A percentile compares a stretch with the other conserved stretches of the same genome.
These are phyloP conservation scores for Nematopogon swammerdamellus DNA, from an alignment of 2,888 invertebrate species.

Conservation along the genomic window DNA sequence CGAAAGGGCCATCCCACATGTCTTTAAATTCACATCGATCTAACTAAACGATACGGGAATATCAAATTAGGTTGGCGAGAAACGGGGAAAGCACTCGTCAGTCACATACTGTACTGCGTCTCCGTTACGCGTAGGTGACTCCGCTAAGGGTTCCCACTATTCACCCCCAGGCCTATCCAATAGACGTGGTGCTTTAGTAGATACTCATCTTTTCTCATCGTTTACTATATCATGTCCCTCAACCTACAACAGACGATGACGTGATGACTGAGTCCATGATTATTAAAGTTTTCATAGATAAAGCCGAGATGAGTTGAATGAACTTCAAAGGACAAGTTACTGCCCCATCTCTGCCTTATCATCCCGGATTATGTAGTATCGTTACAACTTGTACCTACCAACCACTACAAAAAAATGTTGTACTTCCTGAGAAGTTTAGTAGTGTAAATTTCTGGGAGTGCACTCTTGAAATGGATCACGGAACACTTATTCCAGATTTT, in stretches of 20 bases:
- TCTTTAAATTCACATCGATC: not conserved
- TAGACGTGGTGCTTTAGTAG: too few relatives aligned
- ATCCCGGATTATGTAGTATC: not conserved
- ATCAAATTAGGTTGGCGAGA: slow-evolving; percentile 27
- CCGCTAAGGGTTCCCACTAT: not conserved
- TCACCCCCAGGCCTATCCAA: not conserved
- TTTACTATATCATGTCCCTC: too few relatives aligned
- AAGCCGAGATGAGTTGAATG: not conserved
- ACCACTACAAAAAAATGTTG: too few relatives aligned
- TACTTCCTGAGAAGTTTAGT: too few relatives aligned
- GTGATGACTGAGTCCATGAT: too few relatives aligned
- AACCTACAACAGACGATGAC: too few relatives aligned
- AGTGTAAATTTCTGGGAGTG: too few relatives aligned
- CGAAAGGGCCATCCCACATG: not conserved
- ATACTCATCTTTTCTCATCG: too few relatives aligned
- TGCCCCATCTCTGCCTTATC: not conserved
- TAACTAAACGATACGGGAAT: slow-evolving; percentile 19
- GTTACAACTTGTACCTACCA: too few relatives aligned
- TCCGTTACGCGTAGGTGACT: not conserved
- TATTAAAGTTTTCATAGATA: too few relatives aligned
- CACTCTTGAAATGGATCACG: too few relatives aligned
- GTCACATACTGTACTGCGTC: not conserved
- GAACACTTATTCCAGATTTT: not conserved
- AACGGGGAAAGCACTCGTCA: not conserved
- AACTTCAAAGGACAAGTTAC: not conserved